Evolutionary conservation across 2,888 invertebrate genomes (phyloP).

Genomic region (Apoderus coryli): DNA sequence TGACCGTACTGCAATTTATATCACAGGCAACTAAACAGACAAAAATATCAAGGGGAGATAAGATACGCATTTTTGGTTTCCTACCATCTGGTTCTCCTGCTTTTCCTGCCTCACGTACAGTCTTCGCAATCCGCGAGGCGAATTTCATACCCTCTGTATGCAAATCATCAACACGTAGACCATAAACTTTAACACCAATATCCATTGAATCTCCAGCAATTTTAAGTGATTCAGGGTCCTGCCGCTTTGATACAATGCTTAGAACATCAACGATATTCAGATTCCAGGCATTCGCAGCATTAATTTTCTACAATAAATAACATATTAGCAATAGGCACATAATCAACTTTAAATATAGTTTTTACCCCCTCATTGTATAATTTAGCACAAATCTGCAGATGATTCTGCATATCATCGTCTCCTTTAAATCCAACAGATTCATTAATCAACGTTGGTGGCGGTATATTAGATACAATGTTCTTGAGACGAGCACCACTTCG

Average conservation of each 20-base stretch:
- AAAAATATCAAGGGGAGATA: too few relatives aligned
- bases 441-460: too few relatives aligned
- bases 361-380: conserved; percentile 68
- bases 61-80: too few relatives aligned
- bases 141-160: conserved; percentile 69
- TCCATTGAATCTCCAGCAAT: conserved; percentile 69
- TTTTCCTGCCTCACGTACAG: too few relatives aligned
- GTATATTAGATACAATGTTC: too few relatives aligned
- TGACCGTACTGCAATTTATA: too few relatives aligned
- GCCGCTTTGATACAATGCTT: conserved; percentile 50
- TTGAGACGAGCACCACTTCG: too few relatives aligned
- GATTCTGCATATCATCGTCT: conserved; percentile 43
- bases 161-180: conserved; percentile 72
- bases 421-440: conserved; percentile 20
- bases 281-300: conserved; percentile 77
- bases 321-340: conserved; percentile 5
- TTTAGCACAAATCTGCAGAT: conserved; percentile 60
- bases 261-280: conserved; percentile 77
- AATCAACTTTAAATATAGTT: conserved; percentile 12
- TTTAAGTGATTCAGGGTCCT: conserved; percentile 58
- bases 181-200: conserved; percentile 69
- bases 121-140: too few relatives aligned
- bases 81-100: too few relatives aligned
- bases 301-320: conserved; percentile 56
- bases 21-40: too few relatives aligned